These are phyloP conservation scores for Eulemur mongoz DNA, from an alignment of 2,797 vertebrate genomes.

Conservation along the genomic window DNA sequence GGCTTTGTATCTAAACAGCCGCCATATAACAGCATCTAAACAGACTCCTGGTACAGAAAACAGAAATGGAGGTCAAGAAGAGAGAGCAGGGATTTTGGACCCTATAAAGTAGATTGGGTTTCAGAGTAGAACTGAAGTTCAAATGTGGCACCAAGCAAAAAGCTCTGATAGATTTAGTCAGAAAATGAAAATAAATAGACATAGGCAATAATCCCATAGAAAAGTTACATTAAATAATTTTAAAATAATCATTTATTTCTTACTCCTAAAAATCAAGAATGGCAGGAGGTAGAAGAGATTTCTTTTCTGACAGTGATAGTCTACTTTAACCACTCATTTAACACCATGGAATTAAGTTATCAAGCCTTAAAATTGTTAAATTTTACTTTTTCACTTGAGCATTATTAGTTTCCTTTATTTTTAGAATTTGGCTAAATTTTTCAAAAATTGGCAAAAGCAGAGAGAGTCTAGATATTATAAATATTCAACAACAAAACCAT, in stretches of 20 bases:
- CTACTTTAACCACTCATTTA: background rate
- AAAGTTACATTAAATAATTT: background rate
- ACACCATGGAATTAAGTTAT: background rate
- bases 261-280: background rate
- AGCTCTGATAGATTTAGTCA: background rate
- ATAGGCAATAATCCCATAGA: background rate
- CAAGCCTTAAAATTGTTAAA: background rate
- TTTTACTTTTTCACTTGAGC: background rate
- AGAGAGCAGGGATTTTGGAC: background rate
- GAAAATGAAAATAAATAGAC: background rate
- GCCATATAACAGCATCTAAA: background rate
- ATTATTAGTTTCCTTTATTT: background rate
- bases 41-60: background rate
- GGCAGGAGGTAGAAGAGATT: background rate
- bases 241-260: background rate
- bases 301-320: background rate
- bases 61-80: background rate
- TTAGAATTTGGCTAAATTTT: background rate
- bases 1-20: background rate
- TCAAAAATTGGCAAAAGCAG: slow-evolving; percentile 6
- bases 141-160: background rate
- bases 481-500: background rate
- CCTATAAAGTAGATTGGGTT: background rate
- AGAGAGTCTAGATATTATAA: background rate
- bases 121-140: background rate